These are phyloP conservation scores for Harpalus rubripes DNA, from an alignment of 2,888 invertebrate species.

Conservation along the genomic window DNA sequence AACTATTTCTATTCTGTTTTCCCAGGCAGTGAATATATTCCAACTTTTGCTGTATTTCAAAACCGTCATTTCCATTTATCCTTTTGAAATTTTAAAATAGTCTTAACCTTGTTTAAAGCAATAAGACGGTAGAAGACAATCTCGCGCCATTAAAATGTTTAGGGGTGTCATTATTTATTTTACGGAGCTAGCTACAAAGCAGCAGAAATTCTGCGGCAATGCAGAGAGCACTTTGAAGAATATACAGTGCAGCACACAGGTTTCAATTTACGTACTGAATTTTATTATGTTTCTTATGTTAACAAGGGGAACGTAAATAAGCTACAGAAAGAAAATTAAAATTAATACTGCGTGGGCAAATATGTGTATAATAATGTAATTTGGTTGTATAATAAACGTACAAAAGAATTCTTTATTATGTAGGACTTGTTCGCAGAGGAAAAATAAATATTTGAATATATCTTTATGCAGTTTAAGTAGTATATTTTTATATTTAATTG, in stretches of 20 bases:
- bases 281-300: neutral
- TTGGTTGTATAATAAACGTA: neutral
- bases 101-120: neutral
- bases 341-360: neutral
- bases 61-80: neutral
- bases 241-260: neutral
- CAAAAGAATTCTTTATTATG: neutral
- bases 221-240: neutral
- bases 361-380: neutral
- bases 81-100: neutral
- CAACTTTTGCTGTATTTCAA: neutral
- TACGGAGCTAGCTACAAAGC: conserved; percentile 20
- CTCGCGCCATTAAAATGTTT: conserved; percentile 41
- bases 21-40: neutral
- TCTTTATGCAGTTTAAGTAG: no score
- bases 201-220: conserved; percentile 30
- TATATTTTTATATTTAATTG: no score
- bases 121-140: conserved; percentile 28
- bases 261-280: neutral
- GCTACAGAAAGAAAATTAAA: neutral
- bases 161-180: conserved; percentile 36
- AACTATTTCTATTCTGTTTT: neutral
- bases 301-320: neutral
- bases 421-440: no score
- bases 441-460: no score